These are phyloP conservation scores for Hypsibius dujardini DNA, from an alignment of 1,140 invertebrate genomes.

Conservation along the genomic window DNA sequence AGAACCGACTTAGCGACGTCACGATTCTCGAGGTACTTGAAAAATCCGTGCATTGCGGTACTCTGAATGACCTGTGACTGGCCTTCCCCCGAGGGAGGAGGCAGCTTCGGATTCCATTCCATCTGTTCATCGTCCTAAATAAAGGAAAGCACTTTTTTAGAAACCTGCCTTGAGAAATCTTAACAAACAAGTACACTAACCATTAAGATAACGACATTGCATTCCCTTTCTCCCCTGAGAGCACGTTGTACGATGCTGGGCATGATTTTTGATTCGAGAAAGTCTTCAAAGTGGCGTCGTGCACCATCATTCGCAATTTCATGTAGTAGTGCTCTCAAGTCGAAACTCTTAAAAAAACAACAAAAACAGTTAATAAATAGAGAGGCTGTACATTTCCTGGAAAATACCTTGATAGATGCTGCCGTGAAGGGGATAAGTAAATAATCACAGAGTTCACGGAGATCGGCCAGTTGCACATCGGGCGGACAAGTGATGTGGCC, in stretches of 20 bases:
- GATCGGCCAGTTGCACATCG: slow-evolving; percentile 68
- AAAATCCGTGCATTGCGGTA: slow-evolving; percentile 85
- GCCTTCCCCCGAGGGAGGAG: slow-evolving; percentile 95
- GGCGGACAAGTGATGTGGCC: slow-evolving; percentile 69
- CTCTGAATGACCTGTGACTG: slow-evolving; percentile 79
- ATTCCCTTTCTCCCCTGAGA: slow-evolving; percentile 66
- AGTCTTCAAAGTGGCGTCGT: slow-evolving; percentile 81
- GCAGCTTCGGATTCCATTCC: slow-evolving; percentile 96
- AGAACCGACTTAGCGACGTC: slow-evolving; percentile 96
- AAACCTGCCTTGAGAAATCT: too few species aligned
- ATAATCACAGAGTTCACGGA: slow-evolving; percentile 96
- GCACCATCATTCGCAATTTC: slow-evolving; percentile 97
- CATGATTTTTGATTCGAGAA: slow-evolving; percentile 81
- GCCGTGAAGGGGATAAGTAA: slow-evolving; percentile 92
- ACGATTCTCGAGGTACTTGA: slow-evolving; percentile 98
- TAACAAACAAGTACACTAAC: too few species aligned
- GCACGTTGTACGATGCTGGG: slow-evolving; percentile 90
- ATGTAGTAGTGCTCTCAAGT: slow-evolving; percentile 79
- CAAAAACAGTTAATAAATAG: slow-evolving; percentile 40
- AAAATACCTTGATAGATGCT: too few species aligned
- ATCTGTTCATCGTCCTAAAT: slow-evolving; percentile 68
- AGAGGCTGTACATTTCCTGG: too few species aligned
- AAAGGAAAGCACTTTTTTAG: too few species aligned
- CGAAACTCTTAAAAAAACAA: slow-evolving; percentile 60
- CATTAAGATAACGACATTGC: slow-evolving; percentile 76